Evolutionary conservation across 2,888 invertebrate species (phyloP).

Genomic region (Spisula solida): DNA sequence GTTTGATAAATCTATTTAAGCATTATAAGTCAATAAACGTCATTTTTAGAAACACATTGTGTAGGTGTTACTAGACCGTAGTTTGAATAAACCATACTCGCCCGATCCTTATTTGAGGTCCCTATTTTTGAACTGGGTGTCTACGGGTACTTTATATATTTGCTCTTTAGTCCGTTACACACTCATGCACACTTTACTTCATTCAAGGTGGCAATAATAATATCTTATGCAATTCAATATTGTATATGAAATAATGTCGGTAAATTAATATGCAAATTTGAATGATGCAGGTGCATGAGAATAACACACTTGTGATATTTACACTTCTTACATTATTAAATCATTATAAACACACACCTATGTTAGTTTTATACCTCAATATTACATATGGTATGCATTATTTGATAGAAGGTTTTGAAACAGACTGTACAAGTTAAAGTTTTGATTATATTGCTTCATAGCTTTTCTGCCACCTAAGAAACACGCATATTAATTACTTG

Average conservation of each 20-base stretch:
- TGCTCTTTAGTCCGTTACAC: neutral
- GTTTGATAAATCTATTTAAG: slow-evolving; percentile 4
- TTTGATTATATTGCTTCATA: neutral
- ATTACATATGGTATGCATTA: neutral
- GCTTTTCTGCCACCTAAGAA: neutral
- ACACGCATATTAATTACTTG: too few relatives aligned
- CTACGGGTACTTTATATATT: neutral
- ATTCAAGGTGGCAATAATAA: neutral
- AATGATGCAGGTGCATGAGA: neutral
- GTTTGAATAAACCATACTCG: neutral
- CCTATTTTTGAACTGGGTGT: slow-evolving; percentile 8
- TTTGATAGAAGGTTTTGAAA: neutral
- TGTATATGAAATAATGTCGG: neutral
- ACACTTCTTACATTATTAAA: neutral
- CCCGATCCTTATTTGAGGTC: slow-evolving; percentile 1
- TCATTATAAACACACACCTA: neutral
- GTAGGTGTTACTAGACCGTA: neutral
- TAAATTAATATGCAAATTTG: neutral
- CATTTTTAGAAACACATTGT: neutral
- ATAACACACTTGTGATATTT: slow-evolving; percentile 7
- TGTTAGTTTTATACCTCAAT: neutral
- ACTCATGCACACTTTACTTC: neutral
- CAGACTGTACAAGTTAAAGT: neutral
- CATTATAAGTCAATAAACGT: neutral
- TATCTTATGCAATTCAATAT: neutral